Evolutionary conservation across 2,888 invertebrate species (phyloP), one percentile per base, ranked within the genome.

Genomic region (Parasteatoda lunata): DNA sequence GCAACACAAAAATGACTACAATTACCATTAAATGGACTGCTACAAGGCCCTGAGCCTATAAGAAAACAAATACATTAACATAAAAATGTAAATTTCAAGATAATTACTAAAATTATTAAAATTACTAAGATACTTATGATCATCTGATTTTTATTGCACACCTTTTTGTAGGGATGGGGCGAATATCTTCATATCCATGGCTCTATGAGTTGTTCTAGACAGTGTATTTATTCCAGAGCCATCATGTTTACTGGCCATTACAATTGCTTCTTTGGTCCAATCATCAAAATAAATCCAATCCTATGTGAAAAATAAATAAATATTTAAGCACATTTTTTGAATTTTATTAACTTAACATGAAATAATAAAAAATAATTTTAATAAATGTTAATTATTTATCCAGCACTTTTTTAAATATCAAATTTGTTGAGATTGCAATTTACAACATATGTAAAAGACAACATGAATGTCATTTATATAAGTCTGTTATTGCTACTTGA

Each of bases 281-380:
- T 97, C 97, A 90, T 97, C 96, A 97, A 97, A 97, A 91, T 95
- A 97, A 94, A 97, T 94, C 90, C 94, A 94, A 90, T 96, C 95
- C 92, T 92, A 89, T 52, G 83, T 48, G 13, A 66, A 64, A 65
- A 5, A 66, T 6, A 13, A 66, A 15, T 8, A 66, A 66, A 11
- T 15, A 66, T 30, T 30, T 4, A 8, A 3, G 66, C 30, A 30
- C 2, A 30, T 30, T 30, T 30, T 30, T 30, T 30, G 30, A 30
- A 30, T 30, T 30, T 30, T 30, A 30, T 30, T 30, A 30, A 30
- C 2, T 30, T 30, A 30, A 30, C 30, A 30, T 30, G 30, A 30
- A 30, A 30, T 30, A 30, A 30, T 30, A 30, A 30, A 30, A 30
- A 1, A 30, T 30, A 30, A 30, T 4, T 5, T 15, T 11, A 66